phyloP scores from a whole-genome alignment of 2,113 vertebrate species.

The Gasterosteus nipponicus region DNA sequence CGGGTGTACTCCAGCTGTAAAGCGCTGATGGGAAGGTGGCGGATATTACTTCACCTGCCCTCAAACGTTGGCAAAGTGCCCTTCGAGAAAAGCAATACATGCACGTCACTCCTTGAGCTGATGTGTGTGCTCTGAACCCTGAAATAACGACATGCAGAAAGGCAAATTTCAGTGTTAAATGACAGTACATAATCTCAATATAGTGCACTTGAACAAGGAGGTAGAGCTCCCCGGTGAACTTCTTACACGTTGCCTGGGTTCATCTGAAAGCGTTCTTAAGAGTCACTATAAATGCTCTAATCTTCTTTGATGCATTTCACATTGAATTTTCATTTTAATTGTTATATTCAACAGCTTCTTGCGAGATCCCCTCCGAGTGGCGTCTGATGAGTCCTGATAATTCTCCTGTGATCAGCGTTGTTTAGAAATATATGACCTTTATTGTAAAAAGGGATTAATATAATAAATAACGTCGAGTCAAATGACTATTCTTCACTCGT shows the following conservation, averaged over 20 bases:
- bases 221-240: constrained; percentile 15
- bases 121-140: constrained; percentile 6
- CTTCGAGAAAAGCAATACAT: constrained; percentile 2
- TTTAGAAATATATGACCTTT: constrained; percentile 21
- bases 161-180: background rate
- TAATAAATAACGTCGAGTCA: background rate
- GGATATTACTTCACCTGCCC: constrained; percentile 22
- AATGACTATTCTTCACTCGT: background rate
- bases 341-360: constrained; percentile 37
- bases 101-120: background rate
- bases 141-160: constrained; percentile 3
- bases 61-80: background rate
- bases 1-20: constrained; percentile 18
- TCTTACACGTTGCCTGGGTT: constrained; percentile 26
- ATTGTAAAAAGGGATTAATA: background rate
- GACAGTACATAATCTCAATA: background rate
- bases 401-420: constrained; percentile 31
- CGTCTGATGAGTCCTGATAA: constrained; percentile 39
- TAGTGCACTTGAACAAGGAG: background rate
- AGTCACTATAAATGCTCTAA: constrained; percentile 24
- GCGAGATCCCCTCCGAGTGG: constrained; percentile 18
- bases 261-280: constrained; percentile 18
- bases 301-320: constrained; percentile 35
- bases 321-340: constrained; percentile 26
- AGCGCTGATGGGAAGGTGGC: constrained; percentile 15